These are phyloP conservation scores for Eupithecia centaureata DNA, from an alignment of 2,888 invertebrate genomes.

Conservation along the genomic window DNA sequence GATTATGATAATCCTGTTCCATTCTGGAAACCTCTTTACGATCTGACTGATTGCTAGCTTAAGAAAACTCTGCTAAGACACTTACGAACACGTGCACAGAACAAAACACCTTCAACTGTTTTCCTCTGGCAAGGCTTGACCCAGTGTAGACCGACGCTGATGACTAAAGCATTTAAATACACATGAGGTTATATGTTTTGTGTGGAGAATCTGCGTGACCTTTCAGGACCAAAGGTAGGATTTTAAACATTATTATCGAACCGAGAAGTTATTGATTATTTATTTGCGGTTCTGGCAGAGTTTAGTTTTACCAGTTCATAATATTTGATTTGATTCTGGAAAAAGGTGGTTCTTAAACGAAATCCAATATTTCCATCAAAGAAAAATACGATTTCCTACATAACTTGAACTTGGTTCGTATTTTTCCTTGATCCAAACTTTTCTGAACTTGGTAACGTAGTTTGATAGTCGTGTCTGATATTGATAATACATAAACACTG, in stretches of 20 bases:
- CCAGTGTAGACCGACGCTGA: not conserved
- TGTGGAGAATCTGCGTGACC: not conserved
- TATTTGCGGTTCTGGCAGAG: not conserved
- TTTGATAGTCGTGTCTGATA: slow-evolving; percentile 18
- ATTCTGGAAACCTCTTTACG: slow-evolving; percentile 42
- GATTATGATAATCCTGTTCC: slow-evolving; percentile 46
- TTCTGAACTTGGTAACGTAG: slow-evolving; percentile 8
- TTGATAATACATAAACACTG: slow-evolving; percentile 85
- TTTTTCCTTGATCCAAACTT: slow-evolving; percentile 1
- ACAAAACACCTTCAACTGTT: slow-evolving; percentile 26
- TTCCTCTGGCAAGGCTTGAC: slow-evolving; percentile 22
- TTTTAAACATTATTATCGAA: not conserved
- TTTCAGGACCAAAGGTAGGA: not conserved
- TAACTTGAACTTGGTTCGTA: slow-evolving; percentile 6
- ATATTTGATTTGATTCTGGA: not conserved
- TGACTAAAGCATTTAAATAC: not conserved
- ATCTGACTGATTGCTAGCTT: slow-evolving; percentile 62
- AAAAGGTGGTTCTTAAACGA: not conserved
- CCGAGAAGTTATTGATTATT: not conserved
- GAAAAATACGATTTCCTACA: slow-evolving; percentile 7
- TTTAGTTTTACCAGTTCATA: not conserved
- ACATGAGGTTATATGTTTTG: not conserved
- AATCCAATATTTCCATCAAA: not conserved
- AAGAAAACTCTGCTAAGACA: slow-evolving; percentile 28
- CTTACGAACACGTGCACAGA: slow-evolving; percentile 20